Conservation (phyloP, 53 echinoderm and acorn worm species). For the Holothuria leucospilota region DNA sequence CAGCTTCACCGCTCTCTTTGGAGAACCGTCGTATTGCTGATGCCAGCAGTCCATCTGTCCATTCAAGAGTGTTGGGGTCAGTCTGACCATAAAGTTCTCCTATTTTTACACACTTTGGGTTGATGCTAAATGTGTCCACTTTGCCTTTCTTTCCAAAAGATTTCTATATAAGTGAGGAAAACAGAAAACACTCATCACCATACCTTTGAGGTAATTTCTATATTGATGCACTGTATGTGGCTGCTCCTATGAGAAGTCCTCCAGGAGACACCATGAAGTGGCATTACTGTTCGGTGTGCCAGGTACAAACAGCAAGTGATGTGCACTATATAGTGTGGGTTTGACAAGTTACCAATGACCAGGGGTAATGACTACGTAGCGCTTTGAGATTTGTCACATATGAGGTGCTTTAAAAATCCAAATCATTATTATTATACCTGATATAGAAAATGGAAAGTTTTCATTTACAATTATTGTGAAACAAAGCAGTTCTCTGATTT, state of each 20-base stretch:
- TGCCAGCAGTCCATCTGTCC: conserved; percentile 98
- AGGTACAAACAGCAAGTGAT: too few species aligned
- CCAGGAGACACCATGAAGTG: too few species aligned
- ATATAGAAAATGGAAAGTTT: neutral
- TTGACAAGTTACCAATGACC: too few species aligned
- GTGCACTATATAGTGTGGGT: too few species aligned
- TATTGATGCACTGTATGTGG: too few species aligned
- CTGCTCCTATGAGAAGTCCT: too few species aligned
- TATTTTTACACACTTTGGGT: conserved; percentile 97
- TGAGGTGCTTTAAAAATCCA: too few species aligned
- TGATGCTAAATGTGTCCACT: conserved; percentile 85
- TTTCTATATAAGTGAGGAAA: conserved; percentile 58
- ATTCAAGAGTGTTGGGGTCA: conserved; percentile 96
- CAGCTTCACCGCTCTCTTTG: conserved; percentile 67
- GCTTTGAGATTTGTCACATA: too few species aligned
- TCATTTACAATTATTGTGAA: neutral
- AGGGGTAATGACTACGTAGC: too few species aligned
- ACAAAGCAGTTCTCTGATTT: neutral
- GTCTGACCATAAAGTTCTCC: conserved; percentile 98
- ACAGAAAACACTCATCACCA: neutral
- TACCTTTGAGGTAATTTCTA: too few species aligned
- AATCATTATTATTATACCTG: neutral
- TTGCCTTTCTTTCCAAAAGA: conserved; percentile 95
- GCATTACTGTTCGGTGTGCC: too few species aligned
- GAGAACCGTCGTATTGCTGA: conserved; percentile 90